Evolutionary conservation across 37 sponge, comb jelly and placozoan species (phyloP), one percentile per base, ranked within the genome.

Genomic region (Halichondria panicea): DNA sequence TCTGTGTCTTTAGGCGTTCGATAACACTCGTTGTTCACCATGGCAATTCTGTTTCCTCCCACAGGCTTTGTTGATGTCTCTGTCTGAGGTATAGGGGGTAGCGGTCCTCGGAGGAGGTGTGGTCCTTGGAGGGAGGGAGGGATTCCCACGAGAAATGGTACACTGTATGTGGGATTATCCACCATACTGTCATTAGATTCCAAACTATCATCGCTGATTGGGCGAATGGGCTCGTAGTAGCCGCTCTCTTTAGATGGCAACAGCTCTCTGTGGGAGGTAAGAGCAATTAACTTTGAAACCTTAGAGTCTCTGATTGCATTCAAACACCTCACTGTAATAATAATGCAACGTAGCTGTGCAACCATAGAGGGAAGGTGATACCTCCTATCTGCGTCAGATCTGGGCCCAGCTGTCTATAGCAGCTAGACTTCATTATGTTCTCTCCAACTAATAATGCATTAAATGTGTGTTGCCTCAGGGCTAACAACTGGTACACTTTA

Each of bases 21-120:
- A 53, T 70, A 70, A 30, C 50, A 70, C 70, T 70, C 50, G 41
- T 70, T 70, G 21, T 46, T 21, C 25, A 70, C 70, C 70, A 70
- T 70, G 33, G 45, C 70, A 33, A 70, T 70, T 11, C 44, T 5
- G 53, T 53, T 70, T 2, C 31, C 65, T 27, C 65, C 65, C 5
- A 18, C 65, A 5, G 11, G 35, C 3, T 37, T 38, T 19, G 37
- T 63, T 40, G 37, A 6, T 27, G 38, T 6, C n/a, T n/a, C n/a
- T n/a, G n/a, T n/a, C n/a, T n/a, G n/a, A n/a, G 56, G 3, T 55
- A 27, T 55, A 7, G 56, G 9, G n/a, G n/a, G n/a, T n/a, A n/a
- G n/a, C n/a, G n/a, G n/a, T n/a, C n/a, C n/a, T n/a, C n/a, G n/a
- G n/a, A n/a, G n/a, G n/a, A n/a, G n/a, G n/a, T n/a, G n/a, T n/a